Percentiles rank a stretch among this genome's conserved stretches.
Evolutionary conservation across 35 echinoderm and acorn worm genomes (phyloP).

Genomic region (Heliocidaris erythrogramma): DNA sequence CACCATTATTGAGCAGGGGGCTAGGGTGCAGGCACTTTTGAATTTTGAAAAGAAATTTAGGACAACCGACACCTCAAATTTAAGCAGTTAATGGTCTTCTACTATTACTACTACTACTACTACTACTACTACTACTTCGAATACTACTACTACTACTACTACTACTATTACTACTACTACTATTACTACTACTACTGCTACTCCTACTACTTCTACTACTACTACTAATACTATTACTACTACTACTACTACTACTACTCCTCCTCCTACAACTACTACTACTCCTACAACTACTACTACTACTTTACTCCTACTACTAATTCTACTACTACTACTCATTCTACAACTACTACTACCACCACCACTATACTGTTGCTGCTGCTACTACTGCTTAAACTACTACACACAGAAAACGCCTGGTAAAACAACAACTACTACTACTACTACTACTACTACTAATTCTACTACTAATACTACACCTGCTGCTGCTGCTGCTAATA

Average conservation of each 20-base stretch:
- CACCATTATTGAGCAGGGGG: no score
- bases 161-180: background rate
- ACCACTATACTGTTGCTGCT: background rate
- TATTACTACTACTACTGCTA: background rate
- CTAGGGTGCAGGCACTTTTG: no score
- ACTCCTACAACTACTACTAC: no score
- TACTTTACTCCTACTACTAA: background rate
- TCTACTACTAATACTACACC: background rate
- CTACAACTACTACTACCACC: background rate
- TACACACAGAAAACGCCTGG: background rate
- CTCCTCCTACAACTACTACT: no score
- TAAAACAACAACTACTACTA: background rate
- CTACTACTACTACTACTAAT: background rate
- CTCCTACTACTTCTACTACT: no score
- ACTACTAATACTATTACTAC: no score
- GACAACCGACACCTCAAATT: no score
- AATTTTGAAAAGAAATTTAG: no score
- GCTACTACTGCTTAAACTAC: background rate
- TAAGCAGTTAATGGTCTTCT: no score
- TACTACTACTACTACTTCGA: background rate
- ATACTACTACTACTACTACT: background rate
- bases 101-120: background rate
- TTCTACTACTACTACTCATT: background rate
- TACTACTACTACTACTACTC: no score
- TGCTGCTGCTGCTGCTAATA: background rate